Conservation (phyloP, 2,113 vertebrate genomes). For the Anarrhichthys ocellatus region DNA sequence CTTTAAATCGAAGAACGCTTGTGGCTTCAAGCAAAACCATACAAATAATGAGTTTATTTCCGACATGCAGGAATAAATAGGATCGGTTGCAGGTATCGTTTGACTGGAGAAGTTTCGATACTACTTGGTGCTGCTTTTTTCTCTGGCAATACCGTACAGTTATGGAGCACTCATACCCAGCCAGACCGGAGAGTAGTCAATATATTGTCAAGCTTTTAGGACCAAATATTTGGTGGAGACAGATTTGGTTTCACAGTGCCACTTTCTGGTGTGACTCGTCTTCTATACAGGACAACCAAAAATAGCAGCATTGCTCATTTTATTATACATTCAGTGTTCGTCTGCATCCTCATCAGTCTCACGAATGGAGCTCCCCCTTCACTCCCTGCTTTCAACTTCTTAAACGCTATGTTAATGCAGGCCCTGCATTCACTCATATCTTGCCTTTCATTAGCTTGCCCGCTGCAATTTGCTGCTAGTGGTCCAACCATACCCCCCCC, state of each 20-base stretch:
- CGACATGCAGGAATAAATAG: not conserved
- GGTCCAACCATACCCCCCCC: conserved; percentile 51
- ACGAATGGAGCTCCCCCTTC: conserved; percentile 45
- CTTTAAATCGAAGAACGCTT: too few species aligned
- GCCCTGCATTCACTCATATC: conserved; percentile 73
- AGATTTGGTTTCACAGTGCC: not conserved
- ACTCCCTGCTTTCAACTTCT: conserved; percentile 64
- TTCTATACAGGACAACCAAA: not conserved
- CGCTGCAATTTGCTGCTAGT: conserved; percentile 80
- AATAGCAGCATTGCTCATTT: not conserved
- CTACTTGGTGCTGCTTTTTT: not conserved
- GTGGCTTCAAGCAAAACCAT: not conserved
- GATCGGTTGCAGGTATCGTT: not conserved
- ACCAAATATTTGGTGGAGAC: not conserved
- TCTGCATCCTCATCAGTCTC: conserved; percentile 48
- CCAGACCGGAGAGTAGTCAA: not conserved
- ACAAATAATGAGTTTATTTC: not conserved
- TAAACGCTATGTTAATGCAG: conserved; percentile 81
- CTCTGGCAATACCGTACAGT: not conserved
- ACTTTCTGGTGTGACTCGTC: not conserved
- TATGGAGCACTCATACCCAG: not conserved
- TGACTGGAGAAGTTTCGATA: not conserved
- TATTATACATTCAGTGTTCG: conserved; percentile 8
- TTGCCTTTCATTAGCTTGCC: conserved; percentile 76
- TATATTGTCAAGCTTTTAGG: too few species aligned